Percentiles rank a stretch among this genome's conserved stretches.
phyloP scores from a whole-genome alignment of 2,888 invertebrate species.

The Dascillus cervinus region DNA sequence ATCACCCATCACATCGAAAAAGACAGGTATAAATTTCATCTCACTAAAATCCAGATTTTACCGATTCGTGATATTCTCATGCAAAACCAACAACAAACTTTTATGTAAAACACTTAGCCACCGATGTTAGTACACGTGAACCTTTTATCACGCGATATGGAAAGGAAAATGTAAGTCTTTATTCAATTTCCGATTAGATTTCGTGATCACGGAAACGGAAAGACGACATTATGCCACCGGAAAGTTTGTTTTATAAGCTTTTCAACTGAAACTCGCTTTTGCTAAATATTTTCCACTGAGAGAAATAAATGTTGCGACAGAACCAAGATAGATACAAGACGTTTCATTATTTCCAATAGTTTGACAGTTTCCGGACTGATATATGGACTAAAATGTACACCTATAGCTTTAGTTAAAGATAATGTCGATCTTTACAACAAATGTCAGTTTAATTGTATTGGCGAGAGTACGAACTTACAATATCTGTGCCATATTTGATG shows the following conservation, averaged over 20 bases:
- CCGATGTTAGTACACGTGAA: too few relatives aligned
- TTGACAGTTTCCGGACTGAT: constrained; percentile 27
- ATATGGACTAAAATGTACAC: constrained; percentile 12
- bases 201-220: constrained; percentile 10
- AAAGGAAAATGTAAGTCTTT: constrained; percentile 7
- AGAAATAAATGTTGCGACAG: too few relatives aligned
- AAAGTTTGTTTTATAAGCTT: constrained; percentile 12
- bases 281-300: too few relatives aligned
- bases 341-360: constrained; percentile 23
- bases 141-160: constrained; percentile 7
- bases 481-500: background rate
- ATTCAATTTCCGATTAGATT: constrained; percentile 17
- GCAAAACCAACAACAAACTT: background rate
- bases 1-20: constrained; percentile 35
- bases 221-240: constrained; percentile 13
- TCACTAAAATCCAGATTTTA: background rate
- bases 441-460: constrained; percentile 13
- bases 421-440: constrained; percentile 13
- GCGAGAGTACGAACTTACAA: background rate
- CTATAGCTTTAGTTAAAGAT: constrained; percentile 12
- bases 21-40: constrained; percentile 22
- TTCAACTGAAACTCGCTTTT: background rate
- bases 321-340: constrained; percentile 6
- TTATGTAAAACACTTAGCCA: too few relatives aligned
- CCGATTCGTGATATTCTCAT: background rate